A percentile compares a stretch with the other conserved stretches of the same genome.
Conservation (phyloP, 2,113 vertebrate species). For the Chunga burmeisteri region DNA sequence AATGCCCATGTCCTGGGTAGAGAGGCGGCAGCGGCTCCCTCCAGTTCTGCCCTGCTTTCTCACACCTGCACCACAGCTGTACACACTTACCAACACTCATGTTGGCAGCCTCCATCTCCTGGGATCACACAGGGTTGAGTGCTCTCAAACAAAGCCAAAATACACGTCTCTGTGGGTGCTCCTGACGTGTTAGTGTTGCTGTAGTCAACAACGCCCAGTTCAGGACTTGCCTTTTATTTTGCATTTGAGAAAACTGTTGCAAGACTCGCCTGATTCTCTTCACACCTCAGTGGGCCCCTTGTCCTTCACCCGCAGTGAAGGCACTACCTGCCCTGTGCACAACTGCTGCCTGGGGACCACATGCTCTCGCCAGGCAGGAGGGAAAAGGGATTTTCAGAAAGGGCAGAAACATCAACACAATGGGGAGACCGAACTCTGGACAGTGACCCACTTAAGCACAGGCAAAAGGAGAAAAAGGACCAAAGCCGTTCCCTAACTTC, state of each 20-base stretch:
- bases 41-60: not conserved
- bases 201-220: not conserved
- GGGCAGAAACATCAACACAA: rapidly evolving
- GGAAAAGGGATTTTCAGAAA: not conserved
- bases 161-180: not conserved
- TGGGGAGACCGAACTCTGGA: not conserved
- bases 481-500: not conserved
- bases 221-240: not conserved
- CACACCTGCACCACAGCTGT: not conserved
- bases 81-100: not conserved
- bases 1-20: not conserved
- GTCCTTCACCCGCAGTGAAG: rapidly evolving
- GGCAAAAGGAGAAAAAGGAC: not conserved
- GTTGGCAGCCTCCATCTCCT: not conserved
- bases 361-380: rapidly evolving
- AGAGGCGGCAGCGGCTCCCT: not conserved
- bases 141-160: not conserved
- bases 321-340: rapidly evolving
- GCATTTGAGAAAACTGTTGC: not conserved
- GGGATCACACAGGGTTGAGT: not conserved
- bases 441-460: not conserved
- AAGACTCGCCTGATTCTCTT: not conserved
- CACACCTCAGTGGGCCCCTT: not conserved
- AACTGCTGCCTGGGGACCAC: not conserved
- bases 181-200: not conserved